phyloP scores from a whole-genome alignment of 2,113 vertebrate genomes.

The Eurypyga helias region DNA sequence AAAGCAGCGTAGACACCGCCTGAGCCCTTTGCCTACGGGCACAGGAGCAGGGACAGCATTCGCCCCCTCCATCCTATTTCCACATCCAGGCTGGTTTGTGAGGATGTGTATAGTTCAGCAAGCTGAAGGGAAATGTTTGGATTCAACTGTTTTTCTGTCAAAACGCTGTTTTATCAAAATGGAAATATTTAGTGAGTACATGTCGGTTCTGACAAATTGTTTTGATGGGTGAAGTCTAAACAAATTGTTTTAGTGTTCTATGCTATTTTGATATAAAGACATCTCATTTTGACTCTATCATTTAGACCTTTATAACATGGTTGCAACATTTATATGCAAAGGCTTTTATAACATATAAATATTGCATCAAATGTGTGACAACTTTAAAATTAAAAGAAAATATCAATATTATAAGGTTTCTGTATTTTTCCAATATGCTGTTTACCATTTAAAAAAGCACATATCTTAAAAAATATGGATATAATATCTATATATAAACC shows the following conservation, averaged over 20 bases:
- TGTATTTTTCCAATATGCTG: neutral
- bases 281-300: constrained; percentile 45
- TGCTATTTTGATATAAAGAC: constrained; percentile 50
- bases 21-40: neutral
- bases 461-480: neutral
- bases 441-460: neutral
- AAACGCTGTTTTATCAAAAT: constrained; percentile 49
- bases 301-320: constrained; percentile 44
- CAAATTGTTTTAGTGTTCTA: constrained; percentile 52
- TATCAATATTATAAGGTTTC: neutral
- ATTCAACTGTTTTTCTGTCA: constrained; percentile 44
- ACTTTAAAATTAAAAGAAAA: neutral
- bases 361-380: neutral
- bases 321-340: constrained; percentile 1
- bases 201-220: constrained; percentile 61
- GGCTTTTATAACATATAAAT: neutral
- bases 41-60: neutral
- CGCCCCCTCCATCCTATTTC: neutral
- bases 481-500: neutral
- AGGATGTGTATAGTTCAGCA: neutral
- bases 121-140: neutral
- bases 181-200: constrained; percentile 59
- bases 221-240: constrained; percentile 67
- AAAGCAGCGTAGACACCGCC: neutral
- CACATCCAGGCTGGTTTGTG: neutral